These are phyloP conservation scores for Colistium nudipinnis DNA, from an alignment of 2,113 vertebrate genomes.

Conservation along the genomic window DNA sequence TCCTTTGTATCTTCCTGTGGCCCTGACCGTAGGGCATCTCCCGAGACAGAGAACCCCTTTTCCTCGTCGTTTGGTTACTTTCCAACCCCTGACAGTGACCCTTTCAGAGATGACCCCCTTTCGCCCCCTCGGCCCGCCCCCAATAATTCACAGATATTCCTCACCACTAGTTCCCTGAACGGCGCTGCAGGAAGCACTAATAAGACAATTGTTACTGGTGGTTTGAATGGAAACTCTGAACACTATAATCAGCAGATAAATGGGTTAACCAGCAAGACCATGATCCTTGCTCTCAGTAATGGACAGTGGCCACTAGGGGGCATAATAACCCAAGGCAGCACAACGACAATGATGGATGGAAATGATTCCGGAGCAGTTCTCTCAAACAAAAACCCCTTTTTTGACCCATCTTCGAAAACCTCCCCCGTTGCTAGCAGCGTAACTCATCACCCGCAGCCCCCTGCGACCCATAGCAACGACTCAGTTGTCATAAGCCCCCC, in stretches of 20 bases:
- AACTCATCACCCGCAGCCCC: constrained; percentile 62
- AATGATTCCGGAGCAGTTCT: constrained; percentile 73
- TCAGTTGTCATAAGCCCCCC: constrained; percentile 91
- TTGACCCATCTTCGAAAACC: constrained; percentile 79
- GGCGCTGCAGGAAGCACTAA: constrained; percentile 59
- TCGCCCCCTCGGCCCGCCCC: constrained; percentile 72
- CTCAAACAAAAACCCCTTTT: constrained; percentile 81
- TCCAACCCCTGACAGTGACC: constrained; percentile 90
- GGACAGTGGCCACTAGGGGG: constrained; percentile 83
- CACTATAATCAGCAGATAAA: constrained; percentile 85
- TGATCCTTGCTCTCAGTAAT: constrained; percentile 83
- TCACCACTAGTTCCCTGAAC: constrained; percentile 76
- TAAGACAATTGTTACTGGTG: constrained; percentile 70
- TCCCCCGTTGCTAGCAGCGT: constrained; percentile 75
- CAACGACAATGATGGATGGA: constrained; percentile 81
- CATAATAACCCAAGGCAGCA: constrained; percentile 71
- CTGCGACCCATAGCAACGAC: constrained; percentile 77
- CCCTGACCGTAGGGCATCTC: constrained; percentile 81
- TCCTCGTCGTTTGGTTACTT: constrained; percentile 89
- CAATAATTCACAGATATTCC: constrained; percentile 73
- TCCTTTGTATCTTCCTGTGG: constrained; percentile 83
- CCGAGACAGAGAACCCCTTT: constrained; percentile 85
- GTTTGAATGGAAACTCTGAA: constrained; percentile 81
- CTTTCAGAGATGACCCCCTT: constrained; percentile 93
- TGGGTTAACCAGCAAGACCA: constrained; percentile 85